Evolutionary conservation across 2,113 vertebrate genomes (phyloP), one percentile per base, ranked within the genome.

Genomic region (Embiotoca jacksoni): DNA sequence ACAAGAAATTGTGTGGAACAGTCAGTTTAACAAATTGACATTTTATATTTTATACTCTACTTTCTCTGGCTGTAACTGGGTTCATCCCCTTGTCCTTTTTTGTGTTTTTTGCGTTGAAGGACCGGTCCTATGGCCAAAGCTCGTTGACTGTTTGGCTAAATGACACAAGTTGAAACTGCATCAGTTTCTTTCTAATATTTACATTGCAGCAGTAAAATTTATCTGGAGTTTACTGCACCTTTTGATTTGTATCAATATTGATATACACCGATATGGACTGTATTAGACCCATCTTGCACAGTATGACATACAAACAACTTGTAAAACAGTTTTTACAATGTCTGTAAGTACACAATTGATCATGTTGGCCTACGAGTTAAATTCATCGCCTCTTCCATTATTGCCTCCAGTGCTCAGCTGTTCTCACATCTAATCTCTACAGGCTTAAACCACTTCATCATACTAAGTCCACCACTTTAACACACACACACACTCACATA

Each of bases 351-450:
- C 14, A 57, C 16, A 58, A 2, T 33, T 49, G 10, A 50, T 11
- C 31, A 6, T 37, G 14, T 30, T 9, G 2, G 37, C 44, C 31
- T 5, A 30, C 53, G 13, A 52, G 13, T 49, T 35, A 23, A 50
- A 62, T 59, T 33, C 49, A 68, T 47, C 2, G 1, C 16, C 46
- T 52, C 49, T 59, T 59, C 16, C 30, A 7, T 72, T 70, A 9
- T 62, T 68, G 60, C 16, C 64, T 52, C 49, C 41, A 53, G 61
- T 35, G 31, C 58, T 62, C 68, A 78, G 66, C 71, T 81, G 75
- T 85, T 84, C 52, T 50, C 50, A 69, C 71, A 7, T 62, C 15
- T 81, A 80, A 88, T 88, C 82, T 88, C 75, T 54, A 36, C 53
- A 9, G 52, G 55, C 13, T 73, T 82, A 69, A 75, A 76, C 54